phyloP scores from a whole-genome alignment of 2,113 vertebrate genomes.

The Mustela lutreola region DNA sequence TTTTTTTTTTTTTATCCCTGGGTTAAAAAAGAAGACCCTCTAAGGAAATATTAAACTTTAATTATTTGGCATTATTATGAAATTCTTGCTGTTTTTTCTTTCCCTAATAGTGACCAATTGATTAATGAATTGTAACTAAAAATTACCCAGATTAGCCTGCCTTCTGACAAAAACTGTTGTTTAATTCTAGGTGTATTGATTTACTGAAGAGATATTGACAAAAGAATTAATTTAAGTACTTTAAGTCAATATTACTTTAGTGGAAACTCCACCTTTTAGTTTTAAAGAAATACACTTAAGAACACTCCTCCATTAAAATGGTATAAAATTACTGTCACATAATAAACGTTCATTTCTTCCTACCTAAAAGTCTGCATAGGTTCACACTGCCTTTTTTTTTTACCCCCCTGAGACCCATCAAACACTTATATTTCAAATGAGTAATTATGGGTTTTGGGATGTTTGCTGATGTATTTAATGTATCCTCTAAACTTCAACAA shows the following conservation, averaged over 20 bases:
- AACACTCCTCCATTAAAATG: constrained; percentile 81
- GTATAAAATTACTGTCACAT: constrained; percentile 74
- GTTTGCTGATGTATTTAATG: constrained; percentile 81
- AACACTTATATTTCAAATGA: constrained; percentile 72
- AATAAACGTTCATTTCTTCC: constrained; percentile 64
- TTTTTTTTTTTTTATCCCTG: constrained; percentile 57
- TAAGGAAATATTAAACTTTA: constrained; percentile 57
- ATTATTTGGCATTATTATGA: constrained; percentile 41
- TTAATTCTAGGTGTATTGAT: constrained; percentile 92
- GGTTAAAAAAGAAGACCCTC: constrained; percentile 40
- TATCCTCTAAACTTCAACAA: constrained; percentile 82
- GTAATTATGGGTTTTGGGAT: constrained; percentile 81
- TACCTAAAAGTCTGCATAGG: constrained; percentile 60
- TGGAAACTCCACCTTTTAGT: constrained; percentile 83
- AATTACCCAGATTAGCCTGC: constrained; percentile 85
- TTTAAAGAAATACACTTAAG: constrained; percentile 81
- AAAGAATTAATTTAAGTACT: constrained; percentile 92
- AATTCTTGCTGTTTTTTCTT: constrained; percentile 63
- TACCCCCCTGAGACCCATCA: constrained; percentile 57
- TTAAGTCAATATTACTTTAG: constrained; percentile 89
- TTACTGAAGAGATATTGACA: constrained; percentile 91
- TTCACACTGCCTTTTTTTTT: background rate
- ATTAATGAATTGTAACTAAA: constrained; percentile 87
- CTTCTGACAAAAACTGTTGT: constrained; percentile 86
- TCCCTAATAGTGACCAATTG: constrained; percentile 73